Conservation (phyloP, 2,888 invertebrate genomes). For the Auanema sp. region DNA sequence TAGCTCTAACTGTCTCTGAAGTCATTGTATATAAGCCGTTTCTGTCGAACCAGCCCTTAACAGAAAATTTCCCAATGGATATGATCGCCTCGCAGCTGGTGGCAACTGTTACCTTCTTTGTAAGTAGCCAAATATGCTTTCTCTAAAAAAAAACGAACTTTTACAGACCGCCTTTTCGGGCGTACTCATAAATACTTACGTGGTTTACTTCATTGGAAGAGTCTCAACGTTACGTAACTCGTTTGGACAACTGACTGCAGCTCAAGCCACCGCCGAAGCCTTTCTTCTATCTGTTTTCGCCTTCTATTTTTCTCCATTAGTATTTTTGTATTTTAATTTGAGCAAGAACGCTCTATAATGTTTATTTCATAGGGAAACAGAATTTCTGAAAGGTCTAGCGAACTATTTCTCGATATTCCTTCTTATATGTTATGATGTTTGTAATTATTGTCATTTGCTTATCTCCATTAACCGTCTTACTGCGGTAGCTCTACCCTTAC, state of each 20-base stretch:
- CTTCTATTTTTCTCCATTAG: slow-evolving; percentile 20
- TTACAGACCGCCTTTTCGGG: too few relatives aligned
- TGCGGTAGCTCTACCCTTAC: slow-evolving; percentile 11
- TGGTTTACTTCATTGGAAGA: background rate
- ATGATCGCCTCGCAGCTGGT: background rate
- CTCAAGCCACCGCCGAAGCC: slow-evolving; percentile 18
- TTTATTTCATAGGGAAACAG: slow-evolving; percentile 7
- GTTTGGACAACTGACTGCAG: slow-evolving; percentile 19
- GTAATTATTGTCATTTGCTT: slow-evolving; percentile 16
- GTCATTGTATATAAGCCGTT: too few relatives aligned
- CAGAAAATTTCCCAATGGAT: background rate
- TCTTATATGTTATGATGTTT: slow-evolving; percentile 21
- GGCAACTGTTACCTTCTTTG: background rate
- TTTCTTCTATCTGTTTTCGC: slow-evolving; percentile 18
- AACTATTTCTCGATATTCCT: slow-evolving; percentile 6
- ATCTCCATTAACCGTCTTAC: slow-evolving; percentile 13
- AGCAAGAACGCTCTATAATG: background rate
- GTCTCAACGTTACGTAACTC: background rate
- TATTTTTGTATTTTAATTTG: slow-evolving; percentile 19
- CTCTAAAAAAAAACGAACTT: too few relatives aligned
- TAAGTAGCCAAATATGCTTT: background rate
- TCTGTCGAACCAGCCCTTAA: background rate
- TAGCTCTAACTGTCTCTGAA: too few relatives aligned
- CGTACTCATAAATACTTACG: too few relatives aligned
- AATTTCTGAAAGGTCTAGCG: slow-evolving; percentile 9